A percentile compares a stretch with the other conserved stretches of the same genome.
Evolutionary conservation across 2,113 vertebrate species (phyloP).

Genomic region (Nannobrachium achirus): DNA sequence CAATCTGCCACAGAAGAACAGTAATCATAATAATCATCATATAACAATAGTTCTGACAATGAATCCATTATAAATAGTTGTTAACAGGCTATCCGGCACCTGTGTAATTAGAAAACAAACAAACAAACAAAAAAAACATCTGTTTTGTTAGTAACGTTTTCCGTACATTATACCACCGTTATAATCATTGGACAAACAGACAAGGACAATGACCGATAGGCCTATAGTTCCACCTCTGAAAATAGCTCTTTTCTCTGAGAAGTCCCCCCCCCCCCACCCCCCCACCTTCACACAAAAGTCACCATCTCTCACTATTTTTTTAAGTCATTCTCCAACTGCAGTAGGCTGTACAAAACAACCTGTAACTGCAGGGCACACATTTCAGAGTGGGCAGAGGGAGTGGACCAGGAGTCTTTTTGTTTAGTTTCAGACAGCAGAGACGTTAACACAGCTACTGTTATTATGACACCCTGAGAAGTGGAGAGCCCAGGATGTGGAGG

Average conservation of each 20-base stretch:
- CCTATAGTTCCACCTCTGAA: constrained; percentile 48
- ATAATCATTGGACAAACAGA: constrained; percentile 67
- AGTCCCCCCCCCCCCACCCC: constrained; percentile 18
- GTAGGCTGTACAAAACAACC: too few relatives aligned
- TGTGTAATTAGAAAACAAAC: constrained; percentile 62
- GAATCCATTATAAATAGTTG: constrained; percentile 69
- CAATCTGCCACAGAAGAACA: constrained; percentile 63
- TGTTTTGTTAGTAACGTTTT: constrained; percentile 54
- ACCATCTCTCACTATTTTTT: not conserved
- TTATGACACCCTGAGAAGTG: constrained; percentile 72
- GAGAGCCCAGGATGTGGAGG: constrained; percentile 69
- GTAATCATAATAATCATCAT: constrained; percentile 59
- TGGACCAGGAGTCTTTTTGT: constrained; percentile 25
- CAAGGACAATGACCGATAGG: constrained; percentile 54
- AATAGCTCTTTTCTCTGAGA: constrained; percentile 41
- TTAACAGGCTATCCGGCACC: constrained; percentile 79
- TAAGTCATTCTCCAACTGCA: not conserved
- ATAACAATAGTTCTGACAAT: constrained; percentile 57
- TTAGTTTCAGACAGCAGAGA: constrained; percentile 59
- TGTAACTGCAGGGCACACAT: not conserved
- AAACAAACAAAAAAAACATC: constrained; percentile 21
- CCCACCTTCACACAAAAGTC: not conserved
- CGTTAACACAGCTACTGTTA: constrained; percentile 65
- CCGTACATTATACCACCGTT: constrained; percentile 57
- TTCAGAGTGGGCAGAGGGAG: constrained; percentile 32